Evolutionary conservation across 2,888 invertebrate genomes (phyloP), one percentile per base, ranked within the genome.

Genomic region (Rhorus exstirpatorius): DNA sequence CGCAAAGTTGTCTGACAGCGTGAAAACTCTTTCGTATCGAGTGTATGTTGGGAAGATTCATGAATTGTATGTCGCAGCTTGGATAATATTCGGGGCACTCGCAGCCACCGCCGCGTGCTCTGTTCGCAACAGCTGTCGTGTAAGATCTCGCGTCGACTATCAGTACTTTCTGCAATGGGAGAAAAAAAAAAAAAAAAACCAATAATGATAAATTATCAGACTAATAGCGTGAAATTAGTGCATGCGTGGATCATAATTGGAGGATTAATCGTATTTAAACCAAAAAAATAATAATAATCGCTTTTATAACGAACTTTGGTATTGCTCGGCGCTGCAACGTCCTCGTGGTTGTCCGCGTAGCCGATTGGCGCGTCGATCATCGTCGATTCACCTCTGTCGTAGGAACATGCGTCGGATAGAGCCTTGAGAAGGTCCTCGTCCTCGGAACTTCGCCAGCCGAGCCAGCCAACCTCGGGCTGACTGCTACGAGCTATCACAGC

Each of bases 11-110:
- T 71, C 99, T 94, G 85, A 99, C 94, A 83, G 97, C 96, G 85
- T 97, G 96, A 94, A 99, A 99, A 93, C 98, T 98, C 90, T 97
- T 97, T 60, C 99, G 95, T 91, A 99, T 97, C 89, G 97, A 96
- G 93, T 99, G 99, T 88, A 99, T 99, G 94, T 99, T 99, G 72
- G 99, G 98, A 92, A 99, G 94, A 92, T 97, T 97, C 98, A 99
- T 99, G 93, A 99, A 99, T 93, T 98, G 97, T 77, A 99, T 98
- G 93, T 99, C 98, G 86, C 98, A 98, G 89, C 96, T 96, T 0
- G 97, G 97, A 94, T 99, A 99, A 94, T 99, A 98, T 93, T 99
- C 99, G 70, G 96, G 96, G 92, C 97, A 98, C 93, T 99, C 99
- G 93, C 97, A 98, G 65, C 99, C 99, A 51, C 99, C 99, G 71